Conservation (phyloP, 2,113 vertebrate species). For the Mustela nigripes region DNA sequence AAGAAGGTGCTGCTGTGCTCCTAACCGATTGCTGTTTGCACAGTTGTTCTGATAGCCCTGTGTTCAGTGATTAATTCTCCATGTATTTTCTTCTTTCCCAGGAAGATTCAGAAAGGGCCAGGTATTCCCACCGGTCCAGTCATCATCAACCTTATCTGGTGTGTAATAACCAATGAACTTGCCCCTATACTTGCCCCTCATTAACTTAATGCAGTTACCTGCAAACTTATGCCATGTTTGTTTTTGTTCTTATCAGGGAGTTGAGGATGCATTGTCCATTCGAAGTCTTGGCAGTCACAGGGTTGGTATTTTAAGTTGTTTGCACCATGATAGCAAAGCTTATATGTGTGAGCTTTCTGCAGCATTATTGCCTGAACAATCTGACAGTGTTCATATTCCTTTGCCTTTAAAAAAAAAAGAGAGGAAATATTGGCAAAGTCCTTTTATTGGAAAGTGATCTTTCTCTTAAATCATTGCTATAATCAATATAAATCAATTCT, state of each 20-base stretch:
- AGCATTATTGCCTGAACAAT: neutral
- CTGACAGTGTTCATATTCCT: neutral
- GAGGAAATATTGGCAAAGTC: neutral
- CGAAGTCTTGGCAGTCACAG: constrained; percentile 88
- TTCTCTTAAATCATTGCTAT: constrained; percentile 57
- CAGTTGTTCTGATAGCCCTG: neutral
- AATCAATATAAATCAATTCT: constrained; percentile 31
- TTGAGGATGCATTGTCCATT: constrained; percentile 87
- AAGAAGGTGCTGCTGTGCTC: neutral
- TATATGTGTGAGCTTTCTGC: constrained; percentile 3
- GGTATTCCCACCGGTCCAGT: constrained; percentile 90
- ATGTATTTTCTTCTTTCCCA: constrained; percentile 88
- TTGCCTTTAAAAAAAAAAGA: constrained; percentile 3
- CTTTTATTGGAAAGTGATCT: constrained; percentile 35
- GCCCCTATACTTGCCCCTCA: constrained; percentile 41
- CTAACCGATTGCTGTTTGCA: neutral
- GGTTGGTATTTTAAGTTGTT: constrained; percentile 87
- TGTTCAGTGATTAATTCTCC: constrained; percentile 67
- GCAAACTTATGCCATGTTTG: constrained; percentile 54
- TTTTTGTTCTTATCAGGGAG: constrained; percentile 86
- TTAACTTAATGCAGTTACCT: constrained; percentile 61
- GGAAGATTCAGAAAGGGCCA: constrained; percentile 96
- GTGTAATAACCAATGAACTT: constrained; percentile 88
- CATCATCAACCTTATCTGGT: constrained; percentile 91
- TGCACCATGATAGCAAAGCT: constrained; percentile 24